Conservation (phyloP, 2,888 invertebrate species). For the Dendrolimus pini region DNA sequence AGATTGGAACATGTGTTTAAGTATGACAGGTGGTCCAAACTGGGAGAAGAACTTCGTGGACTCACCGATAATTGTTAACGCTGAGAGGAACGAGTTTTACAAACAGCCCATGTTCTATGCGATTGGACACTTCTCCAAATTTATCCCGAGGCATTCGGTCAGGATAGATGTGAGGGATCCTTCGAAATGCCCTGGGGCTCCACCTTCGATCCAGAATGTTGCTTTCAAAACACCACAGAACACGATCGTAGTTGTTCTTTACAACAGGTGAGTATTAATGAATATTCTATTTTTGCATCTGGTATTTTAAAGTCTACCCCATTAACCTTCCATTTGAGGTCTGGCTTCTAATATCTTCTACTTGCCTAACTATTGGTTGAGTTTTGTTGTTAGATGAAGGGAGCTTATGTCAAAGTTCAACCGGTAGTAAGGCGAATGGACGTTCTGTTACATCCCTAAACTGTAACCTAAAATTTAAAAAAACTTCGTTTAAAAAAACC, state of each 20-base stretch:
- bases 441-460: too few relatives aligned
- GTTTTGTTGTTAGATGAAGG: too few relatives aligned
- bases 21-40: constrained; percentile 85
- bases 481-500: too few relatives aligned
- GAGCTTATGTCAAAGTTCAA: too few relatives aligned
- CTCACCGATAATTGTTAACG: constrained; percentile 77
- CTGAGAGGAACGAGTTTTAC: constrained; percentile 81
- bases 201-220: constrained; percentile 17
- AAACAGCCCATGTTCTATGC: constrained; percentile 93
- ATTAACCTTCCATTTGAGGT: too few relatives aligned
- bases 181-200: constrained; percentile 4
- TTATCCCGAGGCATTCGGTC: constrained; percentile 77
- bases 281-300: background rate
- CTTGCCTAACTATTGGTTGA: too few relatives aligned
- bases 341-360: too few relatives aligned
- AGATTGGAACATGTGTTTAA: constrained; percentile 90
- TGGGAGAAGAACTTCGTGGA: constrained; percentile 86
- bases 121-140: constrained; percentile 85
- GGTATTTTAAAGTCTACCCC: too few relatives aligned
- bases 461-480: too few relatives aligned
- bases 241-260: constrained; percentile 35
- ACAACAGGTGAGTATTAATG: constrained; percentile 30
- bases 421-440: too few relatives aligned
- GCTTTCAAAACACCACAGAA: constrained; percentile 35
- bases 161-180: constrained; percentile 25